Base-by-base conservation (phyloP, 64 coral and sea anemone species). In the Orbicella faveolata region DNA sequence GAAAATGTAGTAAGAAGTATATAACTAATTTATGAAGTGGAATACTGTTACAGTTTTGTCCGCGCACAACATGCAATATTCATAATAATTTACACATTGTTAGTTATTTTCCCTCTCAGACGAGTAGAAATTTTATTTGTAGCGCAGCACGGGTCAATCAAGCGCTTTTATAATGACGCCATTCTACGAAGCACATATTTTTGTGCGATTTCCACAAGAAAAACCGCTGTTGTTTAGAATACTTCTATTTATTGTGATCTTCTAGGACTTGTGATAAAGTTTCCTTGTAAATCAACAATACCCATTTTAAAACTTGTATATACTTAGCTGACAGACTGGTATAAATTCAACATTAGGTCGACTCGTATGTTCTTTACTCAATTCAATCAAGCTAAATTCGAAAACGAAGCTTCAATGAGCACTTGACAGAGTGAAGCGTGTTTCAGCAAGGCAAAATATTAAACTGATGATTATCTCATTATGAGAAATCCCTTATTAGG, bases 41-140 rank as follows among this genome's bases (percentile, higher is more conserved):
- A 84, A 77, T 85, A 66, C 64, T 89, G 79, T 94, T 89, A 79
- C 79, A 72, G 87, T 79, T 94, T 87, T 89, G 73, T 34, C 78
- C 73, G 80, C 61, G 63, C 83, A 85, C 84, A 73, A 69, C 92
- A 94, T 94, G 23, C 39, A 94, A 94, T 89, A 89, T 94, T 94
- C 57, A 94, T 94, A 64, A 85, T 10, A 52, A 44, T 78, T 74
- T 67, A 86, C 62, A 85, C 79, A 79, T 70, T 84, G 61, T 69
- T 55, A 78, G 76, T 76, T 34, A 78, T 78, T 89, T 33, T 39
- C 34, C 39, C 11, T 73, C 23, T 52, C 63, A 73, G 44, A 73
- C 64, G 51, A 33, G 18, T 72, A 70, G 37, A 85, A 69, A 85
- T 72, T 72, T 52, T 70, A 73, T 72, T 85, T 85, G 9, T 13